phyloP scores from a whole-genome alignment of 2,888 invertebrate genomes.

The Oscheius sp. region DNA sequence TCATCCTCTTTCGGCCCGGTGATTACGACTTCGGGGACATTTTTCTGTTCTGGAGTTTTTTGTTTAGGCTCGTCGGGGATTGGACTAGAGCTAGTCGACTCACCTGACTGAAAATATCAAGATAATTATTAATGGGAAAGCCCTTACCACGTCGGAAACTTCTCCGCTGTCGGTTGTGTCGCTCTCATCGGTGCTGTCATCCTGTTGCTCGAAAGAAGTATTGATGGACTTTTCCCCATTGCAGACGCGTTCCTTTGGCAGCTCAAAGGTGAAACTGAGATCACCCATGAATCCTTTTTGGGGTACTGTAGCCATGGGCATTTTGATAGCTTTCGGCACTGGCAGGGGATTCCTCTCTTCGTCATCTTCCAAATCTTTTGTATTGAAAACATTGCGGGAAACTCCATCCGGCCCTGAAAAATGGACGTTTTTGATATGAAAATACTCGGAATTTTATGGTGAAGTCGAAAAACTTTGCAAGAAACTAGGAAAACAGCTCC shows the following conservation, averaged over 20 bases:
- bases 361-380: conserved; percentile 36
- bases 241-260: conserved; percentile 11
- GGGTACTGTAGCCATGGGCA: conserved; percentile 12
- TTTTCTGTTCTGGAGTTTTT: background rate
- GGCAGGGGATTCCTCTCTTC: conserved; percentile 22
- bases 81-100: conserved; percentile 5
- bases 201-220: conserved; percentile 11
- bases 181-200: background rate
- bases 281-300: conserved; percentile 26
- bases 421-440: background rate
- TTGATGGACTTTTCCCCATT: background rate
- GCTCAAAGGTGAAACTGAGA: conserved; percentile 25
- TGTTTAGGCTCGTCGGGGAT: background rate
- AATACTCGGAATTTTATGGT: too few relatives aligned
- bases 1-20: background rate
- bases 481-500: too few relatives aligned
- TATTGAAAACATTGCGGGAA: conserved; percentile 31
- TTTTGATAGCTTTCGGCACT: background rate
- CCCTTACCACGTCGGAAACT: background rate
- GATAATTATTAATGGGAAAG: background rate
- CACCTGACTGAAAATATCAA: background rate
- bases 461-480: too few relatives aligned
- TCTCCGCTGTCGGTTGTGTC: conserved; percentile 12
- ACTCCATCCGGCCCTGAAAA: conserved; percentile 33
- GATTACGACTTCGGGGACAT: background rate